Base-by-base conservation (phyloP, 2,888 invertebrate genomes). In the Cryptocheilus praepositus region DNA sequence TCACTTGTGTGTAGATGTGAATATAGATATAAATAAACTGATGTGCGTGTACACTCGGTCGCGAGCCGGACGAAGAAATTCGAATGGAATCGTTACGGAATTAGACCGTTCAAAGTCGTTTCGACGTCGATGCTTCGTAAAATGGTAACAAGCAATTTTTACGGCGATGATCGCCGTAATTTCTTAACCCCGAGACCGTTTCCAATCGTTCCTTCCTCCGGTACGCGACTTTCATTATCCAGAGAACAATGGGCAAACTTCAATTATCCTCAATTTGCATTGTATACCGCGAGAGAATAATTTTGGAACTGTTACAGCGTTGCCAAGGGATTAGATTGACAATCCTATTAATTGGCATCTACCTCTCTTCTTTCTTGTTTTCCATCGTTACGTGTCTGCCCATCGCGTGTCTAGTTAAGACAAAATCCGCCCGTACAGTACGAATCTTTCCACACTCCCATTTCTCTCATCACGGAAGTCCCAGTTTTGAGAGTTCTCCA, bases 381-480 rank as follows among this genome's bases (percentile, higher is more conserved):
- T 25, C 25, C 3, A 25, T 25, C 25, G 5, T 25, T 25, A 25
- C 36, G 45, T 64, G 62, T 79, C 76, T 75, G 78, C 71, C 69
- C 67, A 68, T 65, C 64, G 70, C 68, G 72, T 64, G 66, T 54
- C 46, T 28, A 25, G 52, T 36, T 58, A 56, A 62, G 52, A 65
- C 52, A 71, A 64, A 61, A 60, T 68, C 62, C 67, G 71, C 70
- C 73, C 67, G 68, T 71, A 83, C 85, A 85, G 81, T 87, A 87
- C 88, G 88, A 88, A 88, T 88, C 88, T 86, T 88, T 86, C 88
- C 81, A 80, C 81, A 79, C 79, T 68, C 74, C 67, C 71, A 73
- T 61, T 73, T 68, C 68, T 60, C 70, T 69, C 67, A 59, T 46
- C 70, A 73, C 57, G 67, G 63, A 63, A 70, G 67, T 76, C 74